Evolutionary conservation across 64 coral and sea anemone species (phyloP).

Genomic region (Dendrophyllia cribrosa): DNA sequence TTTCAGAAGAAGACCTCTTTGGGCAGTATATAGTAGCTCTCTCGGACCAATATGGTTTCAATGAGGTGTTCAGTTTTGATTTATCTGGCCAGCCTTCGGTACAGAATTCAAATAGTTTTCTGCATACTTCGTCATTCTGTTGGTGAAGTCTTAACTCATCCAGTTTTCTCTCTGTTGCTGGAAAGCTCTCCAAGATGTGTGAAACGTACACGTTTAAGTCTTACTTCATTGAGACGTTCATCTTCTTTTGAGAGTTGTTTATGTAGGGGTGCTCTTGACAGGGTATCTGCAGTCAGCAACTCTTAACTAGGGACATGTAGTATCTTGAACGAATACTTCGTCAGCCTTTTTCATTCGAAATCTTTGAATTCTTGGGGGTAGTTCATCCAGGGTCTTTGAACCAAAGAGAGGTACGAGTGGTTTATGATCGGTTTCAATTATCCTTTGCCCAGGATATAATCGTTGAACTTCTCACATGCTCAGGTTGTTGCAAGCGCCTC

Average conservation of each 20-base stretch:
- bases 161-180: slow-evolving; percentile 21
- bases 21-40: neutral
- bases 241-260: slow-evolving; percentile 17
- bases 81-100: slow-evolving; percentile 31
- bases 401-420: slow-evolving; percentile 1
- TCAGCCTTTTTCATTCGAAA: slow-evolving; percentile 19
- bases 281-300: slow-evolving; percentile 6
- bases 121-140: slow-evolving; percentile 40
- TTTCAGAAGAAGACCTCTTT: slow-evolving; percentile 55
- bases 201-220: slow-evolving; percentile 17
- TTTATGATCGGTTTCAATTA: slow-evolving; percentile 27
- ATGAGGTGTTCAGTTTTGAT: neutral
- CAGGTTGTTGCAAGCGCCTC: slow-evolving; percentile 3
- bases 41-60: slow-evolving; percentile 20
- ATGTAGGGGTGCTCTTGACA: slow-evolving; percentile 17
- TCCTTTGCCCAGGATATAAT: slow-evolving; percentile 31
- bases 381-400: slow-evolving; percentile 25
- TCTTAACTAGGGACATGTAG: neutral
- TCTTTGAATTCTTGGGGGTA: slow-evolving; percentile 17
- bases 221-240: neutral
- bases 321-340: neutral
- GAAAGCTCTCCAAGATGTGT: neutral
- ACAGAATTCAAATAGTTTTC: neutral
- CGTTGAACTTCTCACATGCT: slow-evolving; percentile 2
- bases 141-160: slow-evolving; percentile 50